Conservation (phyloP, 2,797 vertebrate genomes). For the Brachyalestes nurse region DNA sequence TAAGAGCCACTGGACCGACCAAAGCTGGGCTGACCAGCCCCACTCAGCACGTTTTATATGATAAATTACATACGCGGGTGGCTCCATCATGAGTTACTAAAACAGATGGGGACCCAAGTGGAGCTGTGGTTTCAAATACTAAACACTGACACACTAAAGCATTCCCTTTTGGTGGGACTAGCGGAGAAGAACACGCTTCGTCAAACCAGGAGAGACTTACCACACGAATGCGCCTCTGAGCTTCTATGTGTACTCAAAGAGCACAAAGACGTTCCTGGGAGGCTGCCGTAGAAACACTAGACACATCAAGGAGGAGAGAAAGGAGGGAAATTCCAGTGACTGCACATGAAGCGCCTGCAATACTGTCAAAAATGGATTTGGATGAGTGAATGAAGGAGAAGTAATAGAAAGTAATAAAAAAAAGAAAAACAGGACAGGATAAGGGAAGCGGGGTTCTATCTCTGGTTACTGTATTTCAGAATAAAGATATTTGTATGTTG, state of each 20-base stretch:
- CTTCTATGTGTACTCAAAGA: constrained; percentile 12
- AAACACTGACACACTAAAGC: constrained; percentile 15
- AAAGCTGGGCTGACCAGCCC: constrained; percentile 30
- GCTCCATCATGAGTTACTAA: constrained; percentile 46
- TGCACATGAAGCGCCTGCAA: neutral
- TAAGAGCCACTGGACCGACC: constrained; percentile 15
- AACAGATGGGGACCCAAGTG: constrained; percentile 52
- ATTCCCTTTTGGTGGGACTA: constrained; percentile 25
- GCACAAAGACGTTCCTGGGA: neutral
- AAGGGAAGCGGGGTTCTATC: too few relatives aligned
- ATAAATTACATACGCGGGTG: constrained; percentile 54
- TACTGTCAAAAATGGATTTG: neutral
- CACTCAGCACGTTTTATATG: constrained; percentile 32
- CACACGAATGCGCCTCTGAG: neutral
- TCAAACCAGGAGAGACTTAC: constrained; percentile 19
- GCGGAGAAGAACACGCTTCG: constrained; percentile 11
- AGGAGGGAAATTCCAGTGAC: neutral
- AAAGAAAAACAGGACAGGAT: neutral
- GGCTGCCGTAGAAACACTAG: neutral
- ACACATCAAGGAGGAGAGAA: neutral
- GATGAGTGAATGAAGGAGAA: neutral
- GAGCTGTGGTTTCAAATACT: constrained; percentile 23
- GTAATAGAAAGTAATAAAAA: neutral
- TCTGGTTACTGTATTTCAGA: too few relatives aligned
- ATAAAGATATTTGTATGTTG: too few relatives aligned